These are phyloP conservation scores for Carcinoscorpius rotundicauda DNA, from an alignment of 1,140 invertebrate species.

Conservation along the genomic window DNA sequence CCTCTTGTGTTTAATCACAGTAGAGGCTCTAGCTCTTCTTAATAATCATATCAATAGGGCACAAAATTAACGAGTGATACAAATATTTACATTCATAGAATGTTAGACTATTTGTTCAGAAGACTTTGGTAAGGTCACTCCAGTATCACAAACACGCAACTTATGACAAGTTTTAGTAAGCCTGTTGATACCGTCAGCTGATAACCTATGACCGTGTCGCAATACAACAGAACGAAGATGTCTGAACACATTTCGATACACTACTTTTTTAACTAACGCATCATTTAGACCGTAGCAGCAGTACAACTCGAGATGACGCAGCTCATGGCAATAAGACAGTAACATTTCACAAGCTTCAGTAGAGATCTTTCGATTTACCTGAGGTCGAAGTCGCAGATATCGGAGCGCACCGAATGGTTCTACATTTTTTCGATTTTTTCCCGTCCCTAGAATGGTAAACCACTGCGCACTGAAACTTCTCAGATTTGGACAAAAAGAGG, in stretches of 20 bases:
- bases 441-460: slow-evolving; percentile 20
- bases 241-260: slow-evolving; percentile 19
- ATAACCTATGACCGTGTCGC: slow-evolving; percentile 22
- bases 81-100: too few species aligned
- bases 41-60: too few species aligned
- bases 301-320: slow-evolving; percentile 23
- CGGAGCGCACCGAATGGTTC: slow-evolving; percentile 19
- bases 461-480: slow-evolving; percentile 22
- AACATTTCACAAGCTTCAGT: slow-evolving; percentile 17
- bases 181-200: slow-evolving; percentile 11
- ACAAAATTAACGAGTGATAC: too few species aligned
- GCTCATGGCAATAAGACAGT: slow-evolving; percentile 12
- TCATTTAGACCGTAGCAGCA: slow-evolving; percentile 23
- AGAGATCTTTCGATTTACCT: slow-evolving; percentile 16
- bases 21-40: too few species aligned
- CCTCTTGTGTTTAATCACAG: too few species aligned
- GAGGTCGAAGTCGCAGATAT: slow-evolving; percentile 21
- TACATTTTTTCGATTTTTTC: slow-evolving; percentile 7
- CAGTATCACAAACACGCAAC: slow-evolving; percentile 16
- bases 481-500: slow-evolving; percentile 22
- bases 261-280: slow-evolving; percentile 12
- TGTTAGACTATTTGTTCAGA: too few species aligned
- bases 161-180: slow-evolving; percentile 11
- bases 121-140: slow-evolving; percentile 2
- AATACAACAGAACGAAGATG: slow-evolving; percentile 18